Base-by-base conservation (phyloP, 1,140 invertebrate genomes). In the Alviniconcha marisindica region DNA sequence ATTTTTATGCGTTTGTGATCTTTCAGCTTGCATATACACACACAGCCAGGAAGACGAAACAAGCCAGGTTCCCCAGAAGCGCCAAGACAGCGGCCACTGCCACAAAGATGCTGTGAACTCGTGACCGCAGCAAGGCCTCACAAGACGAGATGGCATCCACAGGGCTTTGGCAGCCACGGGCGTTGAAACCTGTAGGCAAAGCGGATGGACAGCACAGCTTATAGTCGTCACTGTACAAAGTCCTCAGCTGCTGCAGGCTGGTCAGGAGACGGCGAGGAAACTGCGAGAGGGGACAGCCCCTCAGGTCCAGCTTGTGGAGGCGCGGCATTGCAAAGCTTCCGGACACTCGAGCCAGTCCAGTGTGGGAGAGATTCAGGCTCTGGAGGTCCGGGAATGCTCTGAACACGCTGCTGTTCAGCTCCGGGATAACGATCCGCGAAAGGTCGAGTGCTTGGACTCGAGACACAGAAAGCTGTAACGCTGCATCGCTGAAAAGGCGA, bases 131-230 rank as follows among this genome's bases (percentile, higher is more conserved):
- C 21, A 60, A n/a, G 7, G 56, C 21, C n/a, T n/a, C n/a, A 4
- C 56, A 60, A 7, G 88, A 89, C 21, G 86, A 87, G 51, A 89
- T 81, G 36, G 81, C 76, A 54, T 85, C 87, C 14, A 33, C 21
- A 31, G 82, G 84, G 0, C 85, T 76, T 24, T 66, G 44, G 63
- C 88, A 89, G 12, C 84, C 84, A 28, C 85, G 56, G 1, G 3
- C 28, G 31, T 77, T 63, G 12, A 79, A 74, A 18, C 31, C 51
- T 33, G 74, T 42, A 1, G 81, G 79, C 2, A 56, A 51, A 38
- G 82, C 54, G 4, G 66, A 56, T 12, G 60, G 38, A 80, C 88
- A 89, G 77, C 88, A 89, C 21, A 88, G 38, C 28, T 63, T 81
- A 71, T 81, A 87, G 10, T 74, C 80, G 33, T 86, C 82, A 0